These are phyloP conservation scores for Pelochelys cantorii DNA, from an alignment of 2,797 vertebrate genomes.

Conservation along the genomic window DNA sequence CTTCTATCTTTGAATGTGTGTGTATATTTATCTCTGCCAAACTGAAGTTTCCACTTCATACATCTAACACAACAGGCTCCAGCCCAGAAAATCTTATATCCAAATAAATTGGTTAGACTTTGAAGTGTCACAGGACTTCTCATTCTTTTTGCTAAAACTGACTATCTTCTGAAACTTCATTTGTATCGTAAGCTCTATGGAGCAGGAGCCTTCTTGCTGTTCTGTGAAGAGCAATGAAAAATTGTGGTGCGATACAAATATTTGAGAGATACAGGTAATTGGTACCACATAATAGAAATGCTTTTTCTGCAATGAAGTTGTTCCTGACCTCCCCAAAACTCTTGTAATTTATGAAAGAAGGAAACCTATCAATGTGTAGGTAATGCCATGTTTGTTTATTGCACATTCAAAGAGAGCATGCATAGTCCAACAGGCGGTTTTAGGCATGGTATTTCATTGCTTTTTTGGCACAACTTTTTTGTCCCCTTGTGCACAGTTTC, in stretches of 20 bases:
- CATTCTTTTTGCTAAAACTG: too few relatives aligned
- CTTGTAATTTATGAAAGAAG: neutral
- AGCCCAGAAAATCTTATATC: too few relatives aligned
- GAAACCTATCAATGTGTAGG: fast-evolving
- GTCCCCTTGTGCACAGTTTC: neutral
- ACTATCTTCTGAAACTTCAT: neutral
- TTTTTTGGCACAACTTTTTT: neutral
- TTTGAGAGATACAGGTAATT: neutral
- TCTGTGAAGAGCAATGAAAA: neutral
- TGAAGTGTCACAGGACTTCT: too few relatives aligned
- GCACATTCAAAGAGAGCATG: neutral
- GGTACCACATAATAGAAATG: fast-evolving
- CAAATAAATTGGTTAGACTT: too few relatives aligned
- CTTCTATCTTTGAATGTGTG: too few relatives aligned
- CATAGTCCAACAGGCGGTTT: neutral
- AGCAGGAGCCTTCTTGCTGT: neutral
- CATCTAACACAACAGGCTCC: too few relatives aligned
- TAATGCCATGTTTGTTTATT: neutral
- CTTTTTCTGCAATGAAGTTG: neutral
- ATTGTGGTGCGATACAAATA: neutral
- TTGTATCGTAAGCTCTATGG: neutral
- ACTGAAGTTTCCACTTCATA: too few relatives aligned
- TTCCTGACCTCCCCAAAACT: neutral
- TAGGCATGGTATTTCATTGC: neutral
- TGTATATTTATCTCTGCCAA: too few relatives aligned